These are phyloP conservation scores for Ciconia boyciana DNA, from an alignment of 2,113 vertebrate species.

Conservation along the genomic window DNA sequence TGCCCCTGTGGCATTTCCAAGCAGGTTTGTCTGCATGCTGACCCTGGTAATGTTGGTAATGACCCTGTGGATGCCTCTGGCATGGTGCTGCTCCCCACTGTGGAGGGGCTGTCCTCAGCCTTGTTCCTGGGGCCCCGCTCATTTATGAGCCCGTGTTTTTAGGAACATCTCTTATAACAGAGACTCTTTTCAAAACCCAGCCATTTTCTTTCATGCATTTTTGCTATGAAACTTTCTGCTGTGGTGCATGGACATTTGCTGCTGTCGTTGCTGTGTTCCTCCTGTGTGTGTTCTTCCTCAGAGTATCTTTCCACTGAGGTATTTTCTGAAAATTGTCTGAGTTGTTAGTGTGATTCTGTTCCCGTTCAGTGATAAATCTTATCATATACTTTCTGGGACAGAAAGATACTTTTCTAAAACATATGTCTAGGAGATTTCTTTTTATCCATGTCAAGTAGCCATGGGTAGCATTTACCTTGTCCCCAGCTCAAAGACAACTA, in stretches of 20 bases:
- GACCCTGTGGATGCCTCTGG: neutral
- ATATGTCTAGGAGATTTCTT: neutral
- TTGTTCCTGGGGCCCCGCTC: neutral
- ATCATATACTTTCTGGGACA: neutral
- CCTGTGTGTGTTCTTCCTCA: neutral
- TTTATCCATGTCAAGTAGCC: neutral
- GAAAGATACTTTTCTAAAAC: neutral
- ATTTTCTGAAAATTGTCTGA: neutral
- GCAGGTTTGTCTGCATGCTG: fast-evolving
- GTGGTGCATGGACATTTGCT: neutral
- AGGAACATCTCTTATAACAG: neutral
- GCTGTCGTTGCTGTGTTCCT: neutral
- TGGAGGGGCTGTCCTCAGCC: neutral
- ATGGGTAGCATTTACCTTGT: neutral
- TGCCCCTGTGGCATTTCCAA: neutral
- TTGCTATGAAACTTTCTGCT: neutral
- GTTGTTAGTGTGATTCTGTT: neutral
- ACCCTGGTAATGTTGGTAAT: neutral
- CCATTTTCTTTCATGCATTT: neutral
- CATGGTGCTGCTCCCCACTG: neutral
- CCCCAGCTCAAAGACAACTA: neutral
- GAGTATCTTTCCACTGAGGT: neutral
- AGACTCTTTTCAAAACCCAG: neutral
- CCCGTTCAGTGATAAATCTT: neutral
- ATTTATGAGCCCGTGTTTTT: neutral